Percentiles rank a stretch among this genome's conserved stretches.
These are phyloP conservation scores for Dasyprocta punctata DNA, from an alignment of 2,113 vertebrate species.

Conservation along the genomic window DNA sequence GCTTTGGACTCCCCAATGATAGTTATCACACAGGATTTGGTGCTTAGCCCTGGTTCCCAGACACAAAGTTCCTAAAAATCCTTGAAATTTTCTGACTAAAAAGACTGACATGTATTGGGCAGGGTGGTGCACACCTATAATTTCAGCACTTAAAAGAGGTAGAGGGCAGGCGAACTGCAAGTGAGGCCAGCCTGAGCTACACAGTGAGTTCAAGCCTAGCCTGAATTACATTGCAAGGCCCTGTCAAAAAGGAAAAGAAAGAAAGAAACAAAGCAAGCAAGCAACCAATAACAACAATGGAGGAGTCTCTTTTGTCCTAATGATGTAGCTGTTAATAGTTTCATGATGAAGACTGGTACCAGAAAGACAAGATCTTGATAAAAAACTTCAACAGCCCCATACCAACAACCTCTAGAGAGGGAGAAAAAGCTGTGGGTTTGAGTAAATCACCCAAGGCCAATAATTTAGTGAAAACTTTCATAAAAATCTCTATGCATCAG, in stretches of 20 bases:
- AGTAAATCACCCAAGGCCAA: neutral
- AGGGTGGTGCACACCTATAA: neutral
- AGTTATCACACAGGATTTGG: neutral
- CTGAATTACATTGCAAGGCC: neutral
- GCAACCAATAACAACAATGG: neutral
- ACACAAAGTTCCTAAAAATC: neutral
- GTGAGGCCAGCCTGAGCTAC: neutral
- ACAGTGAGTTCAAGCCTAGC: neutral
- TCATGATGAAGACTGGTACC: neutral
- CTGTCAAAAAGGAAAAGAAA: neutral
- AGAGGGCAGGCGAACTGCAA: neutral
- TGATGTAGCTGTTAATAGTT: neutral
- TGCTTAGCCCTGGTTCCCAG: neutral
- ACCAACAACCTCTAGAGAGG: neutral
- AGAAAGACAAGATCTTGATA: neutral
- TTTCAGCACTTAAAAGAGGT: neutral
- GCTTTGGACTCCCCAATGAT: neutral
- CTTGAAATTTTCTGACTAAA: neutral
- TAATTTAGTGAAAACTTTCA: constrained; percentile 1
- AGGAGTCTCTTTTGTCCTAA: neutral
- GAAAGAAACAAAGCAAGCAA: neutral
- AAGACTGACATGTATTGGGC: neutral
- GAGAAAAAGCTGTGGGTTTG: neutral
- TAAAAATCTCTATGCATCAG: neutral
- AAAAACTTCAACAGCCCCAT: neutral